phyloP scores from a whole-genome alignment of 2,113 vertebrate species.

The Nibea albiflora region DNA sequence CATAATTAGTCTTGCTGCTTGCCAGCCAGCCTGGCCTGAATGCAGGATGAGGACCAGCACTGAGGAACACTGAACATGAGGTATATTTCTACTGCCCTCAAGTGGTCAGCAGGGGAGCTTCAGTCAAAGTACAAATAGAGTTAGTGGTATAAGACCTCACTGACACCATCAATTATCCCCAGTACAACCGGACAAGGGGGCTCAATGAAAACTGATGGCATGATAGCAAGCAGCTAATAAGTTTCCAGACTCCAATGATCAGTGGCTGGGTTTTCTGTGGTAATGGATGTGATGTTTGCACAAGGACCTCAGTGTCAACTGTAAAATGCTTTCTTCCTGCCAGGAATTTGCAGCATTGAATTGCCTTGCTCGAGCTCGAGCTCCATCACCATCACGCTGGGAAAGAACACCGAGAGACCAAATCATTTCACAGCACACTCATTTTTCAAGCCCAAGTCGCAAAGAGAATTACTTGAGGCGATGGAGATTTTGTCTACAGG shows the following conservation, averaged over 20 bases:
- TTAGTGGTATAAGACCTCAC: neutral
- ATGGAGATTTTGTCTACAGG: constrained; percentile 39
- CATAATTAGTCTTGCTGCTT: constrained; percentile 78
- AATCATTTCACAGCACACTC: constrained; percentile 31
- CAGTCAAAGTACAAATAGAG: neutral
- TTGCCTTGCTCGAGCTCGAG: constrained; percentile 23
- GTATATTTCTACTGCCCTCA: constrained; percentile 78
- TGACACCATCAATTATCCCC: constrained; percentile 19
- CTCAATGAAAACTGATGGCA: constrained; percentile 43
- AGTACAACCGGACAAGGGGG: constrained; percentile 6
- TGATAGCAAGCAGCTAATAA: constrained; percentile 28
- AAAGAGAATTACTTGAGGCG: constrained; percentile 17
- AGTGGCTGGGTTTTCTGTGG: neutral
- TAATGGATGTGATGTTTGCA: constrained; percentile 48
- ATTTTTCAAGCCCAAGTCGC: constrained; percentile 24
- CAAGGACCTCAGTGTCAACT: constrained; percentile 42
- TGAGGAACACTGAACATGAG: neutral
- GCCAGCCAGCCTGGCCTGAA: constrained; percentile 57
- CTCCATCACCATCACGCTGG: constrained; percentile 30
- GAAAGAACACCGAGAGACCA: neutral
- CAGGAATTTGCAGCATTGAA: constrained; percentile 37
- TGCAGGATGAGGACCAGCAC: constrained; percentile 41
- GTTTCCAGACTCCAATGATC: constrained; percentile 33
- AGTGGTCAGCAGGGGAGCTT: constrained; percentile 53
- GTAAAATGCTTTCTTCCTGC: constrained; percentile 43